These are phyloP conservation scores for Philereme transversata DNA, from an alignment of 2,888 invertebrate genomes.

Conservation along the genomic window DNA sequence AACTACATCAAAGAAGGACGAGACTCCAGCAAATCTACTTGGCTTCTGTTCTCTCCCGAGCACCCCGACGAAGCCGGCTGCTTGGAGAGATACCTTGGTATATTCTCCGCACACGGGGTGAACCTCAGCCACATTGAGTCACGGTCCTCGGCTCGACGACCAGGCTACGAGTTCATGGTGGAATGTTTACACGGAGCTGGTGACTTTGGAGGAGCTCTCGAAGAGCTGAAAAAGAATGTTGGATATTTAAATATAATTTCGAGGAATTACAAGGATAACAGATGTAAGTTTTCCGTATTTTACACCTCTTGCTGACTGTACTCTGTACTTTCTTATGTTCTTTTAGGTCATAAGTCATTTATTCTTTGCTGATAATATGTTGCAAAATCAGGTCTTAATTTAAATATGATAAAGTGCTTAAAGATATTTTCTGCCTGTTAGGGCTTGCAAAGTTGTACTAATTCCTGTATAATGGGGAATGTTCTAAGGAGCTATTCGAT, in stretches of 20 bases:
- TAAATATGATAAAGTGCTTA: too few relatives aligned
- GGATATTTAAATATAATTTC: conserved; percentile 94
- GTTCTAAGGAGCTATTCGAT: too few relatives aligned
- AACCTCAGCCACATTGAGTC: conserved; percentile 98
- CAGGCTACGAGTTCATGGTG: conserved; percentile 96
- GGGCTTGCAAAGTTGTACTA: too few relatives aligned
- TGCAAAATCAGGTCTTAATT: too few relatives aligned
- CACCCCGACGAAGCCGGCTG: conserved; percentile 93
- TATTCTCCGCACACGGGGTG: conserved; percentile 92
- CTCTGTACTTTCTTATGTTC: too few relatives aligned
- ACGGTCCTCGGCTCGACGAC: conserved; percentile 90
- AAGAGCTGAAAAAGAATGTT: conserved; percentile 87
- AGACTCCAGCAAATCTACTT: conserved; percentile 90
- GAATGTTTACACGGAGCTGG: conserved; percentile 92
- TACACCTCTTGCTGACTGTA: too few relatives aligned
- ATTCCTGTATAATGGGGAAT: too few relatives aligned
- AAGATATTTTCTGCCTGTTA: too few relatives aligned
- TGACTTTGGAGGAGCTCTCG: conserved; percentile 89
- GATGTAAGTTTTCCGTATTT: conserved; percentile 73
- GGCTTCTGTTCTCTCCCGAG: conserved; percentile 93
- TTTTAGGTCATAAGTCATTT: too few relatives aligned
- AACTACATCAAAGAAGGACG: conserved; percentile 92
- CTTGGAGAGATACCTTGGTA: conserved; percentile 92
- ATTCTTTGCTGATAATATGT: too few relatives aligned
- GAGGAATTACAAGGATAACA: conserved; percentile 92